phyloP scores from a whole-genome alignment of 2,888 invertebrate genomes.

The Pogonocherus hispidulus region DNA sequence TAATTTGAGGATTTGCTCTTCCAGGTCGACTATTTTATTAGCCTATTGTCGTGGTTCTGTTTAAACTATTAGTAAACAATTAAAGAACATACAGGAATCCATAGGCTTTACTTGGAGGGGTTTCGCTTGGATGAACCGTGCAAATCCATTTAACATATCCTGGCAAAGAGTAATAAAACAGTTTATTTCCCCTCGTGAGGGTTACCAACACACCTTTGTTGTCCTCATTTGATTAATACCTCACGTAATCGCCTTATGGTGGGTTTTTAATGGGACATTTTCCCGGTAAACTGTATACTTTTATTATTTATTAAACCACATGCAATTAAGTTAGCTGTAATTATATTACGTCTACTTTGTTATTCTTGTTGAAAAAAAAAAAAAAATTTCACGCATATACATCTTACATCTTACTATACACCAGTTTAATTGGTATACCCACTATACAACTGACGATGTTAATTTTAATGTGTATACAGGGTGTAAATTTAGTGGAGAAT shows the following conservation, averaged over 20 bases:
- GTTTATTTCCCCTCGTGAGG: constrained; percentile 9
- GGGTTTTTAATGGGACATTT: constrained; percentile 8
- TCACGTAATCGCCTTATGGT: background rate
- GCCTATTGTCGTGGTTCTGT: constrained; percentile 15
- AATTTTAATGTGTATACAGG: no score
- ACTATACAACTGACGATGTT: no score
- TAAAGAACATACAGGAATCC: constrained; percentile 18
- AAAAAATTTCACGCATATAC: no score
- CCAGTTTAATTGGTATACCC: no score
- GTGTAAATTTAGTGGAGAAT: no score
- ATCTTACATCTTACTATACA: no score
- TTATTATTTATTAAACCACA: constrained; percentile 1
- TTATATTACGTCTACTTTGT: background rate
- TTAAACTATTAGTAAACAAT: constrained; percentile 21
- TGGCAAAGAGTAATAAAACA: constrained; percentile 20
- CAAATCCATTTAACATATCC: constrained; percentile 21
- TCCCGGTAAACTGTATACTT: background rate
- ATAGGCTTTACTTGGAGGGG: constrained; percentile 10
- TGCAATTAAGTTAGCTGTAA: background rate
- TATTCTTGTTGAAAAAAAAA: background rate
- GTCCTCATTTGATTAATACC: constrained; percentile 15
- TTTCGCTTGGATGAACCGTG: constrained; percentile 17
- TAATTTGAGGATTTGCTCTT: constrained; percentile 13
- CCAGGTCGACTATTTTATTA: constrained; percentile 5
- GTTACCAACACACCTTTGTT: constrained; percentile 9